phyloP scores from a whole-genome alignment of 2,797 vertebrate genomes.

The Acanthopagrus latus region DNA sequence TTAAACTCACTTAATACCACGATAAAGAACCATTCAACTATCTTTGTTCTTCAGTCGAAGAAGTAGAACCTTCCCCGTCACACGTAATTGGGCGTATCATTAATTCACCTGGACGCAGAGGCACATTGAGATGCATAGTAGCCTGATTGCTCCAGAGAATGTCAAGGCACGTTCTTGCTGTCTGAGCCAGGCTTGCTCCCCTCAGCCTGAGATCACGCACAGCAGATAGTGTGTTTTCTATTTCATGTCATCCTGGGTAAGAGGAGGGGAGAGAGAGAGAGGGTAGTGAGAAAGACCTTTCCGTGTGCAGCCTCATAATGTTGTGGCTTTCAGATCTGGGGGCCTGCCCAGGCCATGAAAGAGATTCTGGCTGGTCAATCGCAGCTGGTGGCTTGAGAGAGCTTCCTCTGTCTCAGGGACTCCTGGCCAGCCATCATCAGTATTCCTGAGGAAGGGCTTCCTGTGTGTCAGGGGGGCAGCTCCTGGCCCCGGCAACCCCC shows the following conservation, averaged over 20 bases:
- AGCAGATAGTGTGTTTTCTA: conserved; percentile 77
- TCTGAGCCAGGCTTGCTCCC: conserved; percentile 45
- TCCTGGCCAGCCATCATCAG: conserved; percentile 81
- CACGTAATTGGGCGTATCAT: conserved; percentile 59
- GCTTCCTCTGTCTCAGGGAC: conserved; percentile 84
- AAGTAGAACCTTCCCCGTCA: conserved; percentile 34
- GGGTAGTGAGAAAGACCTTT: conserved; percentile 65
- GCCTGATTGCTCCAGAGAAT: conserved; percentile 54
- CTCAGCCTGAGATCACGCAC: conserved; percentile 58
- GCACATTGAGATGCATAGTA: conserved; percentile 50
- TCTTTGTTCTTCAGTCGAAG: conserved; percentile 52
- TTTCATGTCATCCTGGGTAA: conserved; percentile 70
- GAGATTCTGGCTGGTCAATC: conserved; percentile 82
- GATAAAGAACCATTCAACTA: conserved; percentile 50
- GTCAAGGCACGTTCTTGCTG: conserved; percentile 29
- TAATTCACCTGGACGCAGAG: conserved; percentile 48
- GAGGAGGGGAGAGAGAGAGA: conserved; percentile 46
- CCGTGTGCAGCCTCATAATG: conserved; percentile 79
- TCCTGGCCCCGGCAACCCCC: conserved; percentile 52
- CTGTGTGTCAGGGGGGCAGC: conserved; percentile 78
- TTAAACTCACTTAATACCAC: conserved; percentile 28
- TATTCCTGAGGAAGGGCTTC: conserved; percentile 86
- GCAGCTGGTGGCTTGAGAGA: conserved; percentile 88
- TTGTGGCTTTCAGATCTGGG: conserved; percentile 72
- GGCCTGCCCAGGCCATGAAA: conserved; percentile 79